These are phyloP conservation scores for Lateolabrax maculatus DNA, from an alignment of 2,797 vertebrate species.

Conservation along the genomic window DNA sequence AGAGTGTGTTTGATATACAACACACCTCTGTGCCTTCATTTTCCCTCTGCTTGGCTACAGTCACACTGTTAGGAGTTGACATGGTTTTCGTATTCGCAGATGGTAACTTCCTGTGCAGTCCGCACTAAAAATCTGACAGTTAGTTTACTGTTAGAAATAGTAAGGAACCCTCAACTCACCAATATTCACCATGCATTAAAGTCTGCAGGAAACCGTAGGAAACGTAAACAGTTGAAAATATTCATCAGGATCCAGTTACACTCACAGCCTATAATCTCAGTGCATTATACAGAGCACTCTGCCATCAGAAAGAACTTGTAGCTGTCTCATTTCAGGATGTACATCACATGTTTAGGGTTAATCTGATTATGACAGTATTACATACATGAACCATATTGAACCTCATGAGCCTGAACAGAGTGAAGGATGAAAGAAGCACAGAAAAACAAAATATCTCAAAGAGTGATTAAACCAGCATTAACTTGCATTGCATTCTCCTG, in stretches of 20 bases:
- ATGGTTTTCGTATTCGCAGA: conserved; percentile 23
- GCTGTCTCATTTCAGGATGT: conserved; percentile 1
- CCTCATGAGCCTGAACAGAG: conserved; percentile 32
- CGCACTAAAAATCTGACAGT: conserved; percentile 1
- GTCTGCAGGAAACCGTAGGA: background rate
- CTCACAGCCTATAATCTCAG: conserved; percentile 29
- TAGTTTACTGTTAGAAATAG: background rate
- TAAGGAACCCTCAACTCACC: background rate
- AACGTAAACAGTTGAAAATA: background rate
- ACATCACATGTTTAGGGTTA: conserved; percentile 1
- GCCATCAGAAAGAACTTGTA: conserved; percentile 27
- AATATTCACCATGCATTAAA: background rate
- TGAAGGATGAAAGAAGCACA: conserved; percentile 42
- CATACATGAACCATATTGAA: conserved; percentile 19
- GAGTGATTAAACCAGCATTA: conserved; percentile 60
- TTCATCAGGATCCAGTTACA: conserved; percentile 25
- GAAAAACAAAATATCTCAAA: conserved; percentile 27
- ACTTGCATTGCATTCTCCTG: conserved; percentile 37
- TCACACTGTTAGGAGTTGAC: conserved; percentile 33
- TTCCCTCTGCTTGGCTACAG: conserved; percentile 46
- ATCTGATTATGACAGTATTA: conserved; percentile 18
- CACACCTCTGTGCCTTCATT: conserved; percentile 80
- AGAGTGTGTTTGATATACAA: conserved; percentile 69
- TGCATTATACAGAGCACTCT: conserved; percentile 17
- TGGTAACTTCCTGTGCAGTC: conserved; percentile 11